These are phyloP conservation scores for Choreutis nemorana DNA, from an alignment of 2,888 invertebrate species.

Conservation along the genomic window DNA sequence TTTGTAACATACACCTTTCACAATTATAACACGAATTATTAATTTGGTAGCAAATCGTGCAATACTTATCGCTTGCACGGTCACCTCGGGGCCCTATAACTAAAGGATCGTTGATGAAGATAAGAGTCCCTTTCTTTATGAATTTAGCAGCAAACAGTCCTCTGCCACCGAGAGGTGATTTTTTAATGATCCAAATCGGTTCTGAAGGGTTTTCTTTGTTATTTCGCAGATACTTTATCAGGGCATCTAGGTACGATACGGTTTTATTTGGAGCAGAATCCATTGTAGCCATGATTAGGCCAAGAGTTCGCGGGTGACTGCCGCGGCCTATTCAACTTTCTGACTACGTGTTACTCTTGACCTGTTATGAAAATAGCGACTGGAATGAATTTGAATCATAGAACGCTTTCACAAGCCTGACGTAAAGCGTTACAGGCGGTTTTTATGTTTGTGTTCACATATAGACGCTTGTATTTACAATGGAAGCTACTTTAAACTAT, in stretches of 20 bases:
- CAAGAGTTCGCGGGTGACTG: conserved; percentile 32
- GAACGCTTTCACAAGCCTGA: conserved; percentile 35
- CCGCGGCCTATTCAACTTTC: conserved; percentile 19
- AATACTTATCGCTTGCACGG: conserved; percentile 57
- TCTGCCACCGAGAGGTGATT: conserved; percentile 71
- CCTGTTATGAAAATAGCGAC: conserved; percentile 54
- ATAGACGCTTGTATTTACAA: too few relatives aligned
- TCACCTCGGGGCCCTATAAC: conserved; percentile 71
- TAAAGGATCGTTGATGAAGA: conserved; percentile 73
- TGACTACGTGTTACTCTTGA: too few relatives aligned
- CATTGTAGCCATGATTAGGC: too few relatives aligned
- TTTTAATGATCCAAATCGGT: conserved; percentile 62
- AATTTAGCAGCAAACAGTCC: conserved; percentile 73
- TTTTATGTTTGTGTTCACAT: too few relatives aligned
- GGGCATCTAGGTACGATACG: conserved; percentile 12
- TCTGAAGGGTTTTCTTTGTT: conserved; percentile 14
- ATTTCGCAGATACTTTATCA: conserved; percentile 11
- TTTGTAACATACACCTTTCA: conserved; percentile 68
- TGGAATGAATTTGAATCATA: conserved; percentile 38
- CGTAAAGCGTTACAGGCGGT: too few relatives aligned
- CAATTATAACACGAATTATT: conserved; percentile 49
- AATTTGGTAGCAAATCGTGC: conserved; percentile 69
- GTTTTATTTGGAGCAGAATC: too few relatives aligned
- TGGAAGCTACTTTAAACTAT: too few relatives aligned
- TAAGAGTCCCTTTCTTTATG: conserved; percentile 69